phyloP scores from a whole-genome alignment of 64 coral and sea anemone genomes.

The Dendronephthya gigantea region DNA sequence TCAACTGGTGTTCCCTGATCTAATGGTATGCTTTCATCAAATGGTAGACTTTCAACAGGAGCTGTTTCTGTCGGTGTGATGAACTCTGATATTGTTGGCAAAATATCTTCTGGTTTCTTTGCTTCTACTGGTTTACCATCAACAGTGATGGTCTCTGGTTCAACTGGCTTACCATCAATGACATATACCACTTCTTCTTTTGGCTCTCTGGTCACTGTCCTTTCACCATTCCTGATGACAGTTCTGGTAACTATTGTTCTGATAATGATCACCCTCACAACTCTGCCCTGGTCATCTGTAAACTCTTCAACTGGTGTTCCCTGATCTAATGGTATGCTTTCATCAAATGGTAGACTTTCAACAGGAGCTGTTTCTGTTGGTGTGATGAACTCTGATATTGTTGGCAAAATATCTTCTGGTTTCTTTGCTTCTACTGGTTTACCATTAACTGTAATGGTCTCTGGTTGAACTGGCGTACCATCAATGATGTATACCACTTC shows the following conservation, averaged over 20 bases:
- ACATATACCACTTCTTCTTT: background rate
- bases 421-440: background rate
- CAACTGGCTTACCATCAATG: background rate
- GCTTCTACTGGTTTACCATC: background rate
- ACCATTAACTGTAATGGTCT: background rate
- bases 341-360: background rate
- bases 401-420: background rate
- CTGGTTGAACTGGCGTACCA: background rate
- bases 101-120: background rate
- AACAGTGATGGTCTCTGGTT: background rate
- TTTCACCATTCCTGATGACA: background rate
- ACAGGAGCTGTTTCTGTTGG: background rate
- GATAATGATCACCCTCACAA: background rate
- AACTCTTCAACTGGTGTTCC: background rate
- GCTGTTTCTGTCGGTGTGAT: background rate
- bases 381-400: background rate
- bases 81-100: background rate
- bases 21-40: background rate
- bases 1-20: background rate
- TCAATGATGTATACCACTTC: background rate
- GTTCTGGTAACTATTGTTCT: slow-evolving; percentile 14
- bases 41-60: background rate
- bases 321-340: background rate
- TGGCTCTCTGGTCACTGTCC: background rate
- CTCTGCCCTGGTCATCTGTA: background rate